Conservation (phyloP, 2,888 invertebrate genomes). For the Plemyria rubiginata region DNA sequence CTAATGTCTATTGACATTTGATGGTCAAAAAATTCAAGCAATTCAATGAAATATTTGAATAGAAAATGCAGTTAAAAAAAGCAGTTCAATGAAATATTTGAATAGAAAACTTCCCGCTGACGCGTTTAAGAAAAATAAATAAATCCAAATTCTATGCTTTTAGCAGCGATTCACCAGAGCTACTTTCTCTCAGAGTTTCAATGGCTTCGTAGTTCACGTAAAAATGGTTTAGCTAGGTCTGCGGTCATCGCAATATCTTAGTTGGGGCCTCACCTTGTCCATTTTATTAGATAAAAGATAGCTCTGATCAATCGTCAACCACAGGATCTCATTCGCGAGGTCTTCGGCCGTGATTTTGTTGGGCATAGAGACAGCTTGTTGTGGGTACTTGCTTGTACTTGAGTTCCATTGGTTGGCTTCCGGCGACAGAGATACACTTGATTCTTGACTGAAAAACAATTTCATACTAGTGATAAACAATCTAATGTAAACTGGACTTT, state of each 20-base stretch:
- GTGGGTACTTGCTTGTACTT: slow-evolving; percentile 59
- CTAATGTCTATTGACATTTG: no score
- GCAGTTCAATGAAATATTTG: no score
- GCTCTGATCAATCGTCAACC: slow-evolving; percentile 78
- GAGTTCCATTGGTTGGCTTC: slow-evolving; percentile 65
- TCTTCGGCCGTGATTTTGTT: slow-evolving; percentile 80
- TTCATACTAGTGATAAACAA: not conserved
- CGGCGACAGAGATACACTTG: slow-evolving; percentile 58
- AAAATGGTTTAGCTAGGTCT: not conserved
- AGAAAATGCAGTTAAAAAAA: no score
- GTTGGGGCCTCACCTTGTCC: slow-evolving; percentile 52
- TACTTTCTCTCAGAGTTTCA: no score
- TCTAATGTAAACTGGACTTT: no score
- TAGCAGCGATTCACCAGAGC: no score
- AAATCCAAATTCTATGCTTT: no score
- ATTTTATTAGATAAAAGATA: slow-evolving; percentile 67
- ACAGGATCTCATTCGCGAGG: slow-evolving; percentile 76
- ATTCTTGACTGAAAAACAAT: slow-evolving; percentile 35
- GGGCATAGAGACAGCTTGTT: slow-evolving; percentile 62
- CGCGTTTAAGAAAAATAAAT: no score
- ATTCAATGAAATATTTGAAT: no score
- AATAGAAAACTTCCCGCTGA: no score
- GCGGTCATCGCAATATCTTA: not conserved
- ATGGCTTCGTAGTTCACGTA: no score
- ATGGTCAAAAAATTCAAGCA: no score